Evolutionary conservation across 2,113 vertebrate genomes (phyloP).

Genomic region (Apteryx mantelli): DNA sequence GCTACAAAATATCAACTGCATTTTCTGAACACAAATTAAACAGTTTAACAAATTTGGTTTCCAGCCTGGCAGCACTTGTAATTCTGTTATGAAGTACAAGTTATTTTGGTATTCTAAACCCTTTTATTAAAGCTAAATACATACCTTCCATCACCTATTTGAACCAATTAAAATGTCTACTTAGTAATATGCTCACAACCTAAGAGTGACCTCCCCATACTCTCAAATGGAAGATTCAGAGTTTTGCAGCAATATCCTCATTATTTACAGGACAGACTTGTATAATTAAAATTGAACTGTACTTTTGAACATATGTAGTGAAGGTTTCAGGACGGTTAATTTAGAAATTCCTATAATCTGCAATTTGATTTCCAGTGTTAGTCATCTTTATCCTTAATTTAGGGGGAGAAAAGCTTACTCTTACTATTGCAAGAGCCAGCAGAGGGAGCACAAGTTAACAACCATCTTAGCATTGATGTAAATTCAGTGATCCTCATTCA

Average conservation of each 20-base stretch:
- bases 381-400: not conserved
- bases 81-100: not conserved
- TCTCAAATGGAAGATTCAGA: not conserved
- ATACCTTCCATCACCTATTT: not conserved
- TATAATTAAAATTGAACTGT: not conserved
- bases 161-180: not conserved
- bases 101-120: not conserved
- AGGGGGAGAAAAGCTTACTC: not conserved
- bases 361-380: not conserved
- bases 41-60: not conserved
- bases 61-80: not conserved
- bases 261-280: not conserved
- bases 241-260: not conserved
- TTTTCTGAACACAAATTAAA: not conserved
- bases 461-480: not conserved
- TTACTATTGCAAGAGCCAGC: not conserved
- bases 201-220: not conserved
- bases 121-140: not conserved
- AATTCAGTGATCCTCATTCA: not conserved
- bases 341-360: not conserved
- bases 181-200: not conserved
- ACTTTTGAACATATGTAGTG: not conserved
- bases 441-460: conserved; percentile 54
- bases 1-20: not conserved
- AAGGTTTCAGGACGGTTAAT: not conserved